Conservation (phyloP, 2,113 vertebrate species). For the Anarhynchus alexandrinus region DNA sequence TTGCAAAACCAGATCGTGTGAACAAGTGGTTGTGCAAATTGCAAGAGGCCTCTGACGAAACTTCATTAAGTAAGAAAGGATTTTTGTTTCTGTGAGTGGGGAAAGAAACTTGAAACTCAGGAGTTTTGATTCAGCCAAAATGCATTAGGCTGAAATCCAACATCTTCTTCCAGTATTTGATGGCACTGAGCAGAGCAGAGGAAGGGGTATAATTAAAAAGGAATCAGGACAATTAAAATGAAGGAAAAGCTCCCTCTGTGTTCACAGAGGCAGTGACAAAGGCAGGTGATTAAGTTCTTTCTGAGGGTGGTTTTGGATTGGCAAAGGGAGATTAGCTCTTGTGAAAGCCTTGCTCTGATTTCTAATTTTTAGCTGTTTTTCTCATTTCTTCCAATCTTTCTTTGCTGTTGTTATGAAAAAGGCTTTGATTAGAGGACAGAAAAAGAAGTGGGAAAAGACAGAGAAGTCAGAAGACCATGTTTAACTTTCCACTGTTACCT, state of each 20-base stretch:
- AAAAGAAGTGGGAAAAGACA: neutral
- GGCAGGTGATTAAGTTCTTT: neutral
- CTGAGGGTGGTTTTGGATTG: neutral
- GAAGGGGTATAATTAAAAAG: neutral
- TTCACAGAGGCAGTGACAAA: neutral
- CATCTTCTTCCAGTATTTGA: neutral
- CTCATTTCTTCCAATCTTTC: neutral
- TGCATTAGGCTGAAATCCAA: neutral
- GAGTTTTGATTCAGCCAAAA: slow-evolving; percentile 10
- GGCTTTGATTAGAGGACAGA: neutral
- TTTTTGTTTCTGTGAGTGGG: neutral
- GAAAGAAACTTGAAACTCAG: neutral
- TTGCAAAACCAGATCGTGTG: neutral
- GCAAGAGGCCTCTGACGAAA: neutral
- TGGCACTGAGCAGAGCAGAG: neutral
- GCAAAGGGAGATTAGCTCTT: neutral
- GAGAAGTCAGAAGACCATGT: neutral
- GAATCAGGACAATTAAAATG: neutral
- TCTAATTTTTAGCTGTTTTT: neutral
- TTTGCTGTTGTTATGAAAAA: neutral
- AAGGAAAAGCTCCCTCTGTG: neutral
- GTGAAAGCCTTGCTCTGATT: neutral
- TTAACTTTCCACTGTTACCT: neutral
- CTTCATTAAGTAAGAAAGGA: neutral
- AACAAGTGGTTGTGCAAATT: neutral